phyloP scores from a whole-genome alignment of 2,113 vertebrate genomes.

The Crypturellus undulatus region DNA sequence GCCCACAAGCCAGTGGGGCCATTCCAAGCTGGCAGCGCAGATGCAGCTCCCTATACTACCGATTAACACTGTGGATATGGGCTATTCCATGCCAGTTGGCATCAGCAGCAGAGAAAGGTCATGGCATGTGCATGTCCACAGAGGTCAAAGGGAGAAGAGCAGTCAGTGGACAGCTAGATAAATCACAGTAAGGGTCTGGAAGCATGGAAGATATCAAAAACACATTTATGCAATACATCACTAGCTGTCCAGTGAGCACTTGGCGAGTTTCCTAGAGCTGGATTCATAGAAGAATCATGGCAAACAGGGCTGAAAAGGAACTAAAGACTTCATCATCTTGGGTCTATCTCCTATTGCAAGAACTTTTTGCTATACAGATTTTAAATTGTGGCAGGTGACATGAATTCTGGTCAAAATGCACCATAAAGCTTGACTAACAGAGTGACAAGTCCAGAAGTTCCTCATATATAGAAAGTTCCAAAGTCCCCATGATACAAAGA shows the following conservation, averaged over 20 bases:
- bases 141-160: not conserved
- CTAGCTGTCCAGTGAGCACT: not conserved
- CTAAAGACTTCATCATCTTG: not conserved
- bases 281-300: not conserved
- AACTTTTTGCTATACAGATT: not conserved
- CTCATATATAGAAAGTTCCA: not conserved
- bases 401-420: not conserved
- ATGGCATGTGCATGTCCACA: accelerated
- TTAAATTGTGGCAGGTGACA: not conserved
- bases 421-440: not conserved
- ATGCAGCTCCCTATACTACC: not conserved
- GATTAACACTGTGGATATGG: not conserved
- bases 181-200: not conserved
- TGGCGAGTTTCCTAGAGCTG: not conserved
- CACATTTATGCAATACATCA: not conserved
- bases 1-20: not conserved
- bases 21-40: not conserved
- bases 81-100: not conserved
- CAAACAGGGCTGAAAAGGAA: not conserved
- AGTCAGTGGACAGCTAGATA: not conserved
- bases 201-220: not conserved
- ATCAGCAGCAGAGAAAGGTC: not conserved
- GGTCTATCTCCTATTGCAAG: not conserved
- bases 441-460: not conserved
- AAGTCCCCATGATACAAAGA: accelerated